A percentile compares a stretch with the other conserved stretches of the same genome.
Evolutionary conservation across 1,140 invertebrate species (phyloP).

Genomic region (Mesaphorura yosii): DNA sequence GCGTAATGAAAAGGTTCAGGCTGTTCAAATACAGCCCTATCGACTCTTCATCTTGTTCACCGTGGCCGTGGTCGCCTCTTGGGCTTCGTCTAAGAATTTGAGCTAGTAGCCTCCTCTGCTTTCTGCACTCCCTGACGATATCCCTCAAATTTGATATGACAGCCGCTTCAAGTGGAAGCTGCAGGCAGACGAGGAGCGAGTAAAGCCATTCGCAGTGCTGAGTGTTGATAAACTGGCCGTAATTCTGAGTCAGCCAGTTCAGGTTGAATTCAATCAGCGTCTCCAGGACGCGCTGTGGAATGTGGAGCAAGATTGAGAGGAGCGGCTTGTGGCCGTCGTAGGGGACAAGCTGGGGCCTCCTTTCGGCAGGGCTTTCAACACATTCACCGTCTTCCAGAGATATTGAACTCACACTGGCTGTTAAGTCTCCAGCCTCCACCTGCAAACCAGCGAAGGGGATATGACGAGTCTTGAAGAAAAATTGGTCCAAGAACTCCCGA

Average conservation of each 20-base stretch:
- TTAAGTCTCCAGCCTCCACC: neutral
- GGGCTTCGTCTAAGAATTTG: neutral
- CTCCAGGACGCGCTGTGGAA: constrained; percentile 13
- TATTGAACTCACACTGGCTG: neutral
- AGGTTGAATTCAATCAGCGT: constrained; percentile 15
- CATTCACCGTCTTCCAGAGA: neutral
- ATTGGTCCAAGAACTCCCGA: too few species aligned
- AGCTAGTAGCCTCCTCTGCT: neutral
- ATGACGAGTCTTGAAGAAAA: too few species aligned
- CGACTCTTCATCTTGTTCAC: neutral
- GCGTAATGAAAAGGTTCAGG: neutral
- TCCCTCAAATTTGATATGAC: constrained; percentile 16
- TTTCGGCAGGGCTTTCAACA: neutral
- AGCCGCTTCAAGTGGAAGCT: constrained; percentile 17
- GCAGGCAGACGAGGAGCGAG: constrained; percentile 13
- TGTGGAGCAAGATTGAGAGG: constrained; percentile 7
- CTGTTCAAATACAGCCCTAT: neutral
- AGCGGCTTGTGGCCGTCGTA: constrained; percentile 2
- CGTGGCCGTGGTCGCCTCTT: neutral
- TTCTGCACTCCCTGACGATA: neutral
- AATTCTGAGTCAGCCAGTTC: constrained; percentile 16
- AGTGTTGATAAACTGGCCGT: constrained; percentile 12
- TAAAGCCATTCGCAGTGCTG: constrained; percentile 27
- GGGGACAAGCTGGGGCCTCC: neutral
- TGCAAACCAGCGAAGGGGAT: too few species aligned